Percentiles rank a stretch among this genome's conserved stretches.
Evolutionary conservation across 2,113 vertebrate genomes (phyloP).

Genomic region (Hyaena hyaena): DNA sequence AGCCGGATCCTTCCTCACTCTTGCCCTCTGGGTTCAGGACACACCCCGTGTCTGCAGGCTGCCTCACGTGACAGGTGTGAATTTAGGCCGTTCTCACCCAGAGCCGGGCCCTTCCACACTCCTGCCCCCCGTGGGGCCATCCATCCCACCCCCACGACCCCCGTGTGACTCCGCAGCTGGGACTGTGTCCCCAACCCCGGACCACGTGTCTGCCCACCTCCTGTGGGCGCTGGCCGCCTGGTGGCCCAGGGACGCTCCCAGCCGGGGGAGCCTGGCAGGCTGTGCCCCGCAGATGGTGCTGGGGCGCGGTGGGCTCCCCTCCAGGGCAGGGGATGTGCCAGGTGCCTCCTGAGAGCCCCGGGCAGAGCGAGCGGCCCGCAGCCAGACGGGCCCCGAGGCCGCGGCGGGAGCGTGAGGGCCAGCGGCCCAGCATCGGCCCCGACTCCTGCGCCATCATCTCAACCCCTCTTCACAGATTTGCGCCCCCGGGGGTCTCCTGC

Average conservation of each 20-base stretch:
- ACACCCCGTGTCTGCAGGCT: neutral
- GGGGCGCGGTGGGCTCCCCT: neutral
- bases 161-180: neutral
- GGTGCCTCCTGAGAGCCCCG: neutral
- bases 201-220: neutral
- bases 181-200: neutral
- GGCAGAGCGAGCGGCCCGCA: neutral
- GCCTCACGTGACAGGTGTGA: neutral
- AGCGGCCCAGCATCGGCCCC: neutral
- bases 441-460: neutral
- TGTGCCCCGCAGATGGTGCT: neutral
- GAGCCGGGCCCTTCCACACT: neutral
- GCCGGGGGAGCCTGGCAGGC: neutral
- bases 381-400: neutral
- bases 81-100: neutral
- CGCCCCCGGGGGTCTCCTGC: fast-evolving
- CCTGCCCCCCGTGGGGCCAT: neutral
- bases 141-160: neutral
- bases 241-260: neutral
- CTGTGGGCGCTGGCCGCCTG: neutral
- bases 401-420: neutral
- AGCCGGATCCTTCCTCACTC: neutral
- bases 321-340: neutral
- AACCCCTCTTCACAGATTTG: neutral
- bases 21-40: neutral